Evolutionary conservation across 30 jellyfish, hydroid and myxozoan species (phyloP), one percentile per base, ranked within the genome.

Genomic region (Nemopilema nomurai): DNA sequence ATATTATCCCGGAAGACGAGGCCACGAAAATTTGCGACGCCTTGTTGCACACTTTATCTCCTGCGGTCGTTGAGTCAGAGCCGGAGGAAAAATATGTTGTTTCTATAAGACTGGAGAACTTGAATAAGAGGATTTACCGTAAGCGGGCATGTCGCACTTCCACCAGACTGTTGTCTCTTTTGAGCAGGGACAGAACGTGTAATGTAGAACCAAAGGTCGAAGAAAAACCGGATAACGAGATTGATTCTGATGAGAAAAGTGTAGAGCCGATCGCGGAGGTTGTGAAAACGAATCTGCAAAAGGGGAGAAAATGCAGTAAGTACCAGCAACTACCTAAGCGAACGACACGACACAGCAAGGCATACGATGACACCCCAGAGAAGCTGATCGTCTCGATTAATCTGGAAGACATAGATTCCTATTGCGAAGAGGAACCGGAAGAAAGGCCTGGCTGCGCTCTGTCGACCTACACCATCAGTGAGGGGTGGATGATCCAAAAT

Each of bases 21-120:
- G 92, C 92, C 13, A 83, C 92, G 3, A 64, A 83, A 64, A 83
- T 83, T n/a, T 83, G 92, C 26, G 86, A 83, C 62, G 92, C 92
- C 18, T 41, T 83, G 25, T 25, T 83, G 50, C 85, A 83, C 19
- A 63, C 74, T 6, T 41, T 72, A 31, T 83, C 92, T 22, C 90
- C 90, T 16, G n/a, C 49, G 1, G 64, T 50, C 8, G 70, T 18
- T 69, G 90, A 82, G 16, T 17, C 57, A 23, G 90, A 82, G 29
- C 77, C 84, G n/a, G 84, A 69, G 29, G 90, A 82, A 18, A 82
- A 50, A 63, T 71, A 67, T 49, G 17, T 69, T 28, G 76, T 82
- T 9, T 82, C 90, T 0, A 82, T 82, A 69, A 69, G 69, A 66
- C 26, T 82, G 8, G 90, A 82, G 8, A 41, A 57, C 27, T 62